Evolutionary conservation across 53 echinoderm and acorn worm genomes (phyloP).

Genomic region (Antedon mediterranea): DNA sequence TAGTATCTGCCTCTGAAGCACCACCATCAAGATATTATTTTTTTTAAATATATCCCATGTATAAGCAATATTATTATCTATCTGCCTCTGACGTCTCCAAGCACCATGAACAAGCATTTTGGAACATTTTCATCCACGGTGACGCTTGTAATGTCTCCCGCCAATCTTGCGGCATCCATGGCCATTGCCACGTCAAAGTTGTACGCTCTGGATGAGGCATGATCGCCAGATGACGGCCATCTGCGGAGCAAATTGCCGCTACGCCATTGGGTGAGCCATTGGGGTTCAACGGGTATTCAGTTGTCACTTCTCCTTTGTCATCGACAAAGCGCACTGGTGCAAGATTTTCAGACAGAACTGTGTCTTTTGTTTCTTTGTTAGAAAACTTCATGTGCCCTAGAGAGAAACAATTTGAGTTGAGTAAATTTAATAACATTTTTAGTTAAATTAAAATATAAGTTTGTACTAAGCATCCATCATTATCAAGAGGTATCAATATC

Average conservation of each 20-base stretch:
- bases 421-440: no score
- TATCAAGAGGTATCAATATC: neutral
- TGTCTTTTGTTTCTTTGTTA: constrained; percentile 29
- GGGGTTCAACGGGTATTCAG: constrained; percentile 89
- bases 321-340: constrained; percentile 65
- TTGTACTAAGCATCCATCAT: no score
- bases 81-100: constrained; percentile 33
- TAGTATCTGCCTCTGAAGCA: constrained; percentile 22
- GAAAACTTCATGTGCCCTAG: constrained; percentile 86
- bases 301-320: constrained; percentile 59
- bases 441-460: no score
- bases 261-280: constrained; percentile 86
- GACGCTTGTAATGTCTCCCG: constrained; percentile 43
- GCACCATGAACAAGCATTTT: constrained; percentile 89
- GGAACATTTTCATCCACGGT: constrained; percentile 91
- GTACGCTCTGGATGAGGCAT: constrained; percentile 96
- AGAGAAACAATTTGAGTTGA: no score
- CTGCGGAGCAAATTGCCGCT: constrained; percentile 71
- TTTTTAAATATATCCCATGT: no score
- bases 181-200: constrained; percentile 92
- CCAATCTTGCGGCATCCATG: constrained; percentile 89
- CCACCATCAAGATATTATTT: constrained; percentile 75
- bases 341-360: constrained; percentile 22
- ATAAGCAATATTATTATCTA: neutral
- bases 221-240: constrained; percentile 86